Percentiles rank a stretch among this genome's conserved stretches.
Conservation (phyloP, 2,888 invertebrate genomes). For the Suillia variegata region DNA sequence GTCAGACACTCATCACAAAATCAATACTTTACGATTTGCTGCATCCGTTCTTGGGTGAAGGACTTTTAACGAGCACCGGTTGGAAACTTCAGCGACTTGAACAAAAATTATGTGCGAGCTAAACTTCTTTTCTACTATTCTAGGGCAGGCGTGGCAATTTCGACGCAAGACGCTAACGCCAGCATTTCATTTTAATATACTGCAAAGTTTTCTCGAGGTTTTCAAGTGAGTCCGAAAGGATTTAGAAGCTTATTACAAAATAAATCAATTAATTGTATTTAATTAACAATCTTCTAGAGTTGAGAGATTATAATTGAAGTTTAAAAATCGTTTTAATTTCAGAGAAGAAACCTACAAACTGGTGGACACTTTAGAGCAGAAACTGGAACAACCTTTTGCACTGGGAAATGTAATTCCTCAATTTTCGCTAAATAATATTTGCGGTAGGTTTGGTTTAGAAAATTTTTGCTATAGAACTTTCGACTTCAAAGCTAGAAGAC, state of each 20-base stretch:
- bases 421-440: constrained; percentile 70
- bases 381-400: constrained; percentile 48
- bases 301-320: not conserved
- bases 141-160: constrained; percentile 65
- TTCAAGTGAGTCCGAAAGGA: constrained; percentile 49
- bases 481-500: no score
- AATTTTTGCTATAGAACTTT: no score
- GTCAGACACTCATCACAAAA: constrained; percentile 64
- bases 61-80: constrained; percentile 63
- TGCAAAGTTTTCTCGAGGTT: constrained; percentile 61
- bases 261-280: not conserved
- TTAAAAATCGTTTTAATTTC: not conserved
- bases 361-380: constrained; percentile 43
- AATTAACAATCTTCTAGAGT: not conserved
- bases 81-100: not conserved
- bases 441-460: constrained; percentile 63
- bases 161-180: constrained; percentile 70
- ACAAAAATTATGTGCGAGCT: no score
- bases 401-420: constrained; percentile 66
- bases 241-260: not conserved
- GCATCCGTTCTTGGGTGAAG: constrained; percentile 63
- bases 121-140: constrained; percentile 3
- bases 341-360: constrained; percentile 58
- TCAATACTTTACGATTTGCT: constrained; percentile 62
- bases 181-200: constrained; percentile 70